Evolutionary conservation across 1,140 invertebrate genomes (phyloP).

Genomic region (Dufourea novaeangliae): DNA sequence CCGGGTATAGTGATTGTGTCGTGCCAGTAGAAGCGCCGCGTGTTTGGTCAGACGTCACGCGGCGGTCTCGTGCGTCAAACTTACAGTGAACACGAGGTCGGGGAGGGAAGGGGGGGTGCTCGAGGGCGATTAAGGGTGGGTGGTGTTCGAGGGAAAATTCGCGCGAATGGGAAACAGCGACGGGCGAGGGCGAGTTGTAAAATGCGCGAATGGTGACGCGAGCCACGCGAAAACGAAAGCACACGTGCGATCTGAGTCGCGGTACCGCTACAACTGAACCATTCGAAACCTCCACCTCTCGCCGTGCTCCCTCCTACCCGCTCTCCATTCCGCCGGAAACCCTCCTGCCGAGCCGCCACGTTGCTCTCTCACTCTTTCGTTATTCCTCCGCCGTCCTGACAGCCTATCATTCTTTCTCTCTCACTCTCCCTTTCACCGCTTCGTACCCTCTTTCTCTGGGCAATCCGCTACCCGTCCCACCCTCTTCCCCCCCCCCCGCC

Average conservation of each 20-base stretch:
- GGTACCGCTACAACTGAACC: constrained; percentile 78
- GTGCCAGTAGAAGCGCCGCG: constrained; percentile 57
- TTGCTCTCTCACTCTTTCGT: constrained; percentile 49
- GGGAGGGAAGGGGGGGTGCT: not conserved
- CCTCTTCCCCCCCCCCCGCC: too few species aligned
- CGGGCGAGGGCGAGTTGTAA: too few species aligned
- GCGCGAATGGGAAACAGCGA: not conserved
- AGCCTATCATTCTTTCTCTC: constrained; percentile 38
- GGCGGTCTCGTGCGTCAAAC: not conserved
- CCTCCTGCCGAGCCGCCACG: constrained; percentile 28
- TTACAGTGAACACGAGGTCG: not conserved
- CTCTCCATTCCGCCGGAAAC: constrained; percentile 35
- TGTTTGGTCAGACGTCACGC: constrained; percentile 58
- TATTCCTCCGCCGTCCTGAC: constrained; percentile 29
- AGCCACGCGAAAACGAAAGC: constrained; percentile 47
- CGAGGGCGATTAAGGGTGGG: not conserved
- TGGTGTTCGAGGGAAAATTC: not conserved
- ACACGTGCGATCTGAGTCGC: constrained; percentile 68
- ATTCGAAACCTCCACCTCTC: constrained; percentile 74
- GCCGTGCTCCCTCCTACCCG: constrained; percentile 63
- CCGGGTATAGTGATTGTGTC: not conserved
- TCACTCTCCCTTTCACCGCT: constrained; percentile 33
- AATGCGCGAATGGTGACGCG: constrained; percentile 7
- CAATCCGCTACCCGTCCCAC: not conserved
- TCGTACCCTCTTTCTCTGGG: not conserved